These are phyloP conservation scores for Sebastes cheni DNA, from an alignment of 2,797 vertebrate genomes.

Conservation along the genomic window DNA sequence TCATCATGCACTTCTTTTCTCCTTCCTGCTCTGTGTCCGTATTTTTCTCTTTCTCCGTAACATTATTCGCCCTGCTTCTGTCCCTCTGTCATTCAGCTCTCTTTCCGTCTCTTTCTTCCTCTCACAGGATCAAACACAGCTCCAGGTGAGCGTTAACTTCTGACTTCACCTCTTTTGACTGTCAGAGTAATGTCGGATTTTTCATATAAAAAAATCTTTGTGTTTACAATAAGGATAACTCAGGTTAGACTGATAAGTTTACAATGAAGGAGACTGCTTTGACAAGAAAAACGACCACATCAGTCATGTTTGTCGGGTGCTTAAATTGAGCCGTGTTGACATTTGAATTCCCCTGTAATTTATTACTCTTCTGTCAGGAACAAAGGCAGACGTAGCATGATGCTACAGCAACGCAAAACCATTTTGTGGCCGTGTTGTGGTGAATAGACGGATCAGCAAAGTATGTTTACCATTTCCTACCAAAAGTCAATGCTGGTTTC, in stretches of 20 bases:
- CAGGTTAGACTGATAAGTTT: background rate
- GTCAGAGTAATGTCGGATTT: constrained; percentile 22
- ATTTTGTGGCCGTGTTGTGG: background rate
- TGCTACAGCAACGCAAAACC: background rate
- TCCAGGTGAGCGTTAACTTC: constrained; percentile 21
- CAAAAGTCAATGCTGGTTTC: background rate
- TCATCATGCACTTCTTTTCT: constrained; percentile 38
- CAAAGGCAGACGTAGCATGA: background rate
- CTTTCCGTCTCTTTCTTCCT: constrained; percentile 16
- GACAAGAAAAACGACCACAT: background rate
- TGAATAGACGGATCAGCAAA: background rate
- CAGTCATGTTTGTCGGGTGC: background rate
- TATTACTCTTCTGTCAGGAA: background rate
- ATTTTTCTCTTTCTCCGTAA: constrained; percentile 33
- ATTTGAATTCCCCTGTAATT: background rate
- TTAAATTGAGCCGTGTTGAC: no score
- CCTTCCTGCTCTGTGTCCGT: constrained; percentile 29
- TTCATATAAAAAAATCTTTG: background rate
- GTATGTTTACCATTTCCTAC: background rate
- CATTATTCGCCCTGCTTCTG: constrained; percentile 30
- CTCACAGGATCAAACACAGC: constrained; percentile 50
- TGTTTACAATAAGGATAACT: background rate
- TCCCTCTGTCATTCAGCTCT: constrained; percentile 24
- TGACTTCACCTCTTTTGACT: constrained; percentile 18
- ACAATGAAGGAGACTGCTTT: background rate